Evolutionary conservation across 2,888 invertebrate genomes (phyloP).

Genomic region (Odontocolon sp.): DNA sequence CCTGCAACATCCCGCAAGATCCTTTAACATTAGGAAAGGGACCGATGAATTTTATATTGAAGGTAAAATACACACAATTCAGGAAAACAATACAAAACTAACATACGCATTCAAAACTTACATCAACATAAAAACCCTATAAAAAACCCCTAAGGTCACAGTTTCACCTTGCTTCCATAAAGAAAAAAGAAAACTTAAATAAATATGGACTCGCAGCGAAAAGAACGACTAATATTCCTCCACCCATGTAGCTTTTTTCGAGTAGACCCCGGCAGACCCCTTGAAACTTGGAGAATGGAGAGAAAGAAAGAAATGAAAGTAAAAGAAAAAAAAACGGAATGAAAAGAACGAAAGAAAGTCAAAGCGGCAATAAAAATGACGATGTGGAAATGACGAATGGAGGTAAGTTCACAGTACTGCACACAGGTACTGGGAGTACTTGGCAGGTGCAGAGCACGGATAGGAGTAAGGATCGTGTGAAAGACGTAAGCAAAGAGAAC

Average conservation of each 20-base stretch:
- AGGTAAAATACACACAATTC: background rate
- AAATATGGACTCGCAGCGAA: background rate
- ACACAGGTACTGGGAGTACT: background rate
- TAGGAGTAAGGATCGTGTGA: background rate
- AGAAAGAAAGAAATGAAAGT: background rate
- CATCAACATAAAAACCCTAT: too few species aligned
- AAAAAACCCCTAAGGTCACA: too few species aligned
- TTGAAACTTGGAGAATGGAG: too few species aligned
- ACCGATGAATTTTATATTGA: too few species aligned
- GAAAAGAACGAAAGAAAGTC: background rate
- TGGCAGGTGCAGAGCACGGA: background rate
- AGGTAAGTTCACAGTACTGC: background rate
- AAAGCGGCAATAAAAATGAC: background rate
- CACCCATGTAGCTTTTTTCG: too few species aligned
- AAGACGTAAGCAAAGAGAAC: conserved; percentile 62
- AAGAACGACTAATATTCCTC: too few species aligned
- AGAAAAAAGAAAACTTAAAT: background rate
- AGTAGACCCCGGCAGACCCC: too few species aligned
- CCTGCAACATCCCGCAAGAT: too few species aligned
- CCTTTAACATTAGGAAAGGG: too few species aligned
- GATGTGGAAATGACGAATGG: too few species aligned
- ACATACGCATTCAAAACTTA: background rate
- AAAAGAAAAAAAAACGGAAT: background rate
- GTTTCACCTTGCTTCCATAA: too few species aligned
- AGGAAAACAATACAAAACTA: background rate